These are phyloP conservation scores for Stenurella melanura DNA, from an alignment of 2,888 invertebrate species.

Conservation along the genomic window DNA sequence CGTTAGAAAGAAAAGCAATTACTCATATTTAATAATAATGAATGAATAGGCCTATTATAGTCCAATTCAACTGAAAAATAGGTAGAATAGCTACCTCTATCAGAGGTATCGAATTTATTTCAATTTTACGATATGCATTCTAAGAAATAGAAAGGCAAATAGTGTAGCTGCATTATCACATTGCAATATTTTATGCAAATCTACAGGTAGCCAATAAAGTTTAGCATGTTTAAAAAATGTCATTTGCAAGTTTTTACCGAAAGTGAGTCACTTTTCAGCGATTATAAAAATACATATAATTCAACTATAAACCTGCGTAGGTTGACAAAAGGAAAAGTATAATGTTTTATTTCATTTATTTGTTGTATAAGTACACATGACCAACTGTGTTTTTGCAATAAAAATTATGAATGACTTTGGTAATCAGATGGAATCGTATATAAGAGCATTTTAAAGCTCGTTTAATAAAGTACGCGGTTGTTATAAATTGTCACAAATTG, in stretches of 20 bases:
- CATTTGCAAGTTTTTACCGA: background rate
- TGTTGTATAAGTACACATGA: conserved; percentile 39
- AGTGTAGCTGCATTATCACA: background rate
- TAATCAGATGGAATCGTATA: background rate
- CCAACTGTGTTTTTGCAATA: conserved; percentile 38
- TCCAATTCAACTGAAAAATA: no score
- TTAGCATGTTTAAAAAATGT: conserved; percentile 25
- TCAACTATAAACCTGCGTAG: conserved; percentile 19
- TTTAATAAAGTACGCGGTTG: conserved; percentile 18
- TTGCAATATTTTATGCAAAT: conserved; percentile 26
- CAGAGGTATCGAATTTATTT: background rate
- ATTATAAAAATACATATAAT: background rate
- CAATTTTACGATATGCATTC: background rate
- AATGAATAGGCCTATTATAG: no score
- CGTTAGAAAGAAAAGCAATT: no score
- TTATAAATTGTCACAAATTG: background rate
- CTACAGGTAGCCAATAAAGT: conserved; percentile 37
- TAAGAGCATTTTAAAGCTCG: background rate
- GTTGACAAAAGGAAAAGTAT: conserved; percentile 35
- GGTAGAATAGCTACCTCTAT: no score
- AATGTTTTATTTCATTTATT: conserved; percentile 36
- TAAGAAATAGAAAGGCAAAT: background rate
- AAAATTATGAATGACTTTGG: conserved; percentile 38
- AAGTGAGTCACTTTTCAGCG: background rate
- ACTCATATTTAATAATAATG: no score